Evolutionary conservation across 2,888 invertebrate species (phyloP).

Genomic region (Pseudoips prasinana): DNA sequence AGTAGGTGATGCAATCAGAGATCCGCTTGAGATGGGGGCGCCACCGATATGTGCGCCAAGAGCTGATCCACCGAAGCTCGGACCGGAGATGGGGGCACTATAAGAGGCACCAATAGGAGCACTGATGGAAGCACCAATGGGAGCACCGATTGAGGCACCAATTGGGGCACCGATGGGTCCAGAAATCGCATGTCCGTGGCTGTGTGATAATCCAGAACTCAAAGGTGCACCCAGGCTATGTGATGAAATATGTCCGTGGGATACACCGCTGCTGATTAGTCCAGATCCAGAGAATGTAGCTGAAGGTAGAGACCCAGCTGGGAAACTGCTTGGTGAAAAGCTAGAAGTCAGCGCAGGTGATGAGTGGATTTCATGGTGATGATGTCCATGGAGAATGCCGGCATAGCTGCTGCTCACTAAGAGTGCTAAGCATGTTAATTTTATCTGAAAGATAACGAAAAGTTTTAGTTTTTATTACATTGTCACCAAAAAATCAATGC

Average conservation of each 20-base stretch:
- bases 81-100: constrained; percentile 8
- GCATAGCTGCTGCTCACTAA: constrained; percentile 65
- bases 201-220: not conserved
- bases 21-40: not conserved
- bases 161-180: not conserved
- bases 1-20: not conserved
- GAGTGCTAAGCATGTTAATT: constrained; percentile 67
- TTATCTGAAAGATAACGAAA: constrained; percentile 61
- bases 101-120: constrained; percentile 3
- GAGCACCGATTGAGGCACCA: not conserved
- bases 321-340: constrained; percentile 70
- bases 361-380: constrained; percentile 18
- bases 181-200: not conserved
- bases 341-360: constrained; percentile 35
- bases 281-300: constrained; percentile 58
- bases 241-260: constrained; percentile 7
- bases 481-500: too few relatives aligned
- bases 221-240: not conserved
- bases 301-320: constrained; percentile 66
- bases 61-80: constrained; percentile 7
- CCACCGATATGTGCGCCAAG: too few relatives aligned
- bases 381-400: constrained; percentile 54
- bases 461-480: too few relatives aligned
- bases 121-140: not conserved
- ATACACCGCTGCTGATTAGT: constrained; percentile 20